Conservation (phyloP, 64 coral and sea anemone species). For the Hydrozoanthus tunicans region DNA sequence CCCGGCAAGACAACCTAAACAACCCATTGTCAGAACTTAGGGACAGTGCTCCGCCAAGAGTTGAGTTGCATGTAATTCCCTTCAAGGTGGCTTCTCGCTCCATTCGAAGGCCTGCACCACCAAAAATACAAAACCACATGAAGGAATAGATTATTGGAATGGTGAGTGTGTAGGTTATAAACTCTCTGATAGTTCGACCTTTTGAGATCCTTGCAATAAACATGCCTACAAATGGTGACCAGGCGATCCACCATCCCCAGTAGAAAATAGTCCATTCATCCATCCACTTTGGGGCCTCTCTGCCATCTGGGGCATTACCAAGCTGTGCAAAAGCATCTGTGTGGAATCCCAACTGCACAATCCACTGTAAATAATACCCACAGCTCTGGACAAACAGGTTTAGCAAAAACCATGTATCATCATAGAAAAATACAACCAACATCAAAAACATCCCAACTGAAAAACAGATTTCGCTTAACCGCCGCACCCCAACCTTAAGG, state of each 20-base stretch:
- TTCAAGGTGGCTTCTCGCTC: not conserved
- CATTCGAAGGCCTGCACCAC: not conserved
- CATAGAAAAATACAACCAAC: not conserved
- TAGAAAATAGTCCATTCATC: constrained; percentile 8
- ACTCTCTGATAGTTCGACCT: not conserved
- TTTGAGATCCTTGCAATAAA: not conserved
- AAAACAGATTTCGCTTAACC: not conserved
- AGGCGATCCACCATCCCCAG: not conserved
- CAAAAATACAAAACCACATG: not conserved
- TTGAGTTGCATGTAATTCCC: not conserved
- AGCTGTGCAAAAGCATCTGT: too few species aligned
- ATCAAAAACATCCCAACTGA: not conserved
- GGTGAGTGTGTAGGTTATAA: not conserved
- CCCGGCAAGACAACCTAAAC: not conserved
- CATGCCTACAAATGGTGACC: not conserved
- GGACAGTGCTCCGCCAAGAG: not conserved
- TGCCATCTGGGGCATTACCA: not conserved
- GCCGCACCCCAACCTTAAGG: not conserved
- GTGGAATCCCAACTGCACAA: not conserved
- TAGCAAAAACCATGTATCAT: not conserved
- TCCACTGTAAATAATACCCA: not conserved
- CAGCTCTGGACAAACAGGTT: constrained; percentile 1
- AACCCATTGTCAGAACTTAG: not conserved
- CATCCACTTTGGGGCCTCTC: not conserved
- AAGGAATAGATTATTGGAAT: not conserved